Conservation (phyloP, 2,113 vertebrate genomes). For the Ceratotherium simum region DNA sequence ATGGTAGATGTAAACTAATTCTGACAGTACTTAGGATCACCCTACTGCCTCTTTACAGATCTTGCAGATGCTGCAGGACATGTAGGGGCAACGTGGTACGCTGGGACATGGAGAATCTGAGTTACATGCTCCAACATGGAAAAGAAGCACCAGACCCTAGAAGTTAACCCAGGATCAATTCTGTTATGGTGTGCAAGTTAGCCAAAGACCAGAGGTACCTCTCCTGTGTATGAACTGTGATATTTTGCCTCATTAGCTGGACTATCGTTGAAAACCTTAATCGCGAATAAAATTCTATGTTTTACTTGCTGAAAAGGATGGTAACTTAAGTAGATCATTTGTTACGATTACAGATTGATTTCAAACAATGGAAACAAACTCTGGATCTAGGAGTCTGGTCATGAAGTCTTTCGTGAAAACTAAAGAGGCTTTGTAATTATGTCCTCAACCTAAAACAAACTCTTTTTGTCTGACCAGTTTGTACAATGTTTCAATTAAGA, state of each 20-base stretch:
- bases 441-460: not conserved
- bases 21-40: not conserved
- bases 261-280: not conserved
- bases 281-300: not conserved
- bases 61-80: not conserved
- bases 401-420: not conserved
- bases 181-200: not conserved
- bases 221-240: not conserved
- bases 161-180: not conserved
- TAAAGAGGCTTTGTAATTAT: not conserved
- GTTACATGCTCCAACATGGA: not conserved
- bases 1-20: not conserved
- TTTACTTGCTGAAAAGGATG: not conserved
- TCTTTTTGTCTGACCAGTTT: not conserved
- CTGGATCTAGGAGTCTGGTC: not conserved
- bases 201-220: not conserved
- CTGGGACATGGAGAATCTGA: not conserved
- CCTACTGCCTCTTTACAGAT: not conserved
- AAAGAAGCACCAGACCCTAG: not conserved
- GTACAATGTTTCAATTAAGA: not conserved
- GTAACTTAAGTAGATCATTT: not conserved
- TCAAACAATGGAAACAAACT: not conserved
- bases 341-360: not conserved
- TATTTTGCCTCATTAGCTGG: not conserved
- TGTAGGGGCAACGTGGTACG: too few relatives aligned